These are phyloP conservation scores for Phalanger gymnotis DNA, from an alignment of 2,797 vertebrate species.

Conservation along the genomic window DNA sequence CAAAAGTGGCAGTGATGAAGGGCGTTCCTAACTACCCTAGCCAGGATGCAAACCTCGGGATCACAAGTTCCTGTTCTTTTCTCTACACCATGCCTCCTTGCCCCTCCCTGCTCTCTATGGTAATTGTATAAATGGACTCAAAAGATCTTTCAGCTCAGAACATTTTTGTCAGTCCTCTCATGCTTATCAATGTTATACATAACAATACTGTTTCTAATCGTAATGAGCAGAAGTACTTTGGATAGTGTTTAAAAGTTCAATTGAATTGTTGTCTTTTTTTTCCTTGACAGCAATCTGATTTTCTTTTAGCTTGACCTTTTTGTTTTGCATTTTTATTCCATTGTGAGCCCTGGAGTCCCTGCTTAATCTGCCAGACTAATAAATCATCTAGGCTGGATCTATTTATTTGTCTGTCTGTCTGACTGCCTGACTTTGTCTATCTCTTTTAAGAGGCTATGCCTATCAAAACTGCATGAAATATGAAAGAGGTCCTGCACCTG, in stretches of 20 bases:
- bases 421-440: not conserved
- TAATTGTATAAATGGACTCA: not conserved
- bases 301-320: constrained; percentile 27
- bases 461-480: constrained; percentile 28
- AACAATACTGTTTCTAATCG: not conserved
- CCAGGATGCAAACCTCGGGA: not conserved
- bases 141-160: not conserved
- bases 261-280: not conserved
- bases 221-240: not conserved
- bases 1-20: not conserved
- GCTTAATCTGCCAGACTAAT: not conserved
- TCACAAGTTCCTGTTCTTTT: not conserved
- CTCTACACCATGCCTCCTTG: not conserved
- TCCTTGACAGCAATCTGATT: constrained; percentile 3
- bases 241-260: not conserved
- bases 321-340: not conserved
- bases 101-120: not conserved
- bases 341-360: not conserved
- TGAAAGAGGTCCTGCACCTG: not conserved
- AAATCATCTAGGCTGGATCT: constrained; percentile 13
- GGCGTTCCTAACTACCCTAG: not conserved
- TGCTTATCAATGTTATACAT: not conserved
- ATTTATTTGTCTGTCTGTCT: not conserved
- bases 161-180: constrained; percentile 1
- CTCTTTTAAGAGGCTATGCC: constrained; percentile 39